phyloP scores from a whole-genome alignment of 2,113 vertebrate genomes.

The Syrrhaptes paradoxus region DNA sequence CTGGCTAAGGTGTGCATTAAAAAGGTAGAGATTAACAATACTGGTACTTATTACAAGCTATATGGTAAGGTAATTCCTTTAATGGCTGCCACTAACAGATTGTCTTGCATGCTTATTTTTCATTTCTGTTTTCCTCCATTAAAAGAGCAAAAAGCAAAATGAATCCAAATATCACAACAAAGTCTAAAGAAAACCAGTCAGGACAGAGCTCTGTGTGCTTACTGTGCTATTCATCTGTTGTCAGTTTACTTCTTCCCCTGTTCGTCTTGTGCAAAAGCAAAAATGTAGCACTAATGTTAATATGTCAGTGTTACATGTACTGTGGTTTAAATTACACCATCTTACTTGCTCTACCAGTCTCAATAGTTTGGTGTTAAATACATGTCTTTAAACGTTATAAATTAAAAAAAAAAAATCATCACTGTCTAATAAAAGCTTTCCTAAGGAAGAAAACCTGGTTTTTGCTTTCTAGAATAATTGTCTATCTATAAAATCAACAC shows the following conservation, averaged over 20 bases:
- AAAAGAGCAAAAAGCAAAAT: background rate
- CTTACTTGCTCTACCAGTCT: background rate
- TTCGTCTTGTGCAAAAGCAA: background rate
- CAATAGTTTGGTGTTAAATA: background rate
- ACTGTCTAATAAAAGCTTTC: background rate
- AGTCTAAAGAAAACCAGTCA: background rate
- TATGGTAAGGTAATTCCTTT: slow-evolving; percentile 46
- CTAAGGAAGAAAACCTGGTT: background rate
- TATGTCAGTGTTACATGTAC: background rate
- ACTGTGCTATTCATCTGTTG: background rate
- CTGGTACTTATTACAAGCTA: slow-evolving; percentile 37
- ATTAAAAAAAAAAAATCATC: background rate
- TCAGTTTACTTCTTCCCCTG: background rate
- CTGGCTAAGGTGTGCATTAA: slow-evolving; percentile 72
- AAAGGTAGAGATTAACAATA: slow-evolving; percentile 75
- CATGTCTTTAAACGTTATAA: background rate
- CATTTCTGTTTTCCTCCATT: background rate
- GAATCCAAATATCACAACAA: background rate
- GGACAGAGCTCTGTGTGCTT: background rate
- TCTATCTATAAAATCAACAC: background rate
- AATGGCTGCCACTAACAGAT: background rate
- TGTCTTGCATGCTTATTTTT: background rate
- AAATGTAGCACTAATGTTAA: background rate
- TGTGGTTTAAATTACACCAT: background rate
- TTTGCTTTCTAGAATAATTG: background rate